Evolutionary conservation across 2,113 vertebrate genomes (phyloP).

Genomic region (Nanorana parkeri): DNA sequence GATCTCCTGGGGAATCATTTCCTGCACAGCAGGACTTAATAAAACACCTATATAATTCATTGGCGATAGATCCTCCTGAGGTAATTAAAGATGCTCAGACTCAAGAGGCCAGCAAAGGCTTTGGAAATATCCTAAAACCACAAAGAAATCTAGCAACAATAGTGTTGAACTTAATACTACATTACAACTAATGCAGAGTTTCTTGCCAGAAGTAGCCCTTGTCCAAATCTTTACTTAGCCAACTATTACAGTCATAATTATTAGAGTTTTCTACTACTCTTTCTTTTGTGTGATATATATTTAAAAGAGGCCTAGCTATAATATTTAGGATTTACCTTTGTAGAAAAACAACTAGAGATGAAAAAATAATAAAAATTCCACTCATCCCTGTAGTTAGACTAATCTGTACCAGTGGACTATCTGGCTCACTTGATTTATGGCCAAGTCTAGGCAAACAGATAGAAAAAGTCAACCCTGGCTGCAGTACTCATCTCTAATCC

Average conservation of each 20-base stretch:
- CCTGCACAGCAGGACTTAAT: conserved; percentile 27
- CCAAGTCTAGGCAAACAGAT: too few species aligned
- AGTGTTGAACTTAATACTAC: conserved; percentile 24
- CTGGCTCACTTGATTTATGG: too few species aligned
- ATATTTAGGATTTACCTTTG: too few species aligned
- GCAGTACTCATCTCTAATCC: too few species aligned
- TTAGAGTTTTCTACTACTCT: too few species aligned
- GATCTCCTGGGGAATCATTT: neutral
- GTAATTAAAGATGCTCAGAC: conserved; percentile 42
- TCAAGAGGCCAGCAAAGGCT: conserved; percentile 23
- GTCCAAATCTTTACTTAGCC: conserved; percentile 24
- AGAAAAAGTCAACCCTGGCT: too few species aligned
- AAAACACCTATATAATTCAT: conserved; percentile 39
- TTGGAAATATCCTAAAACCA: conserved; percentile 40
- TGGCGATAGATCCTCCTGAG: conserved; percentile 8
- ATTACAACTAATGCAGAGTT: conserved; percentile 24
- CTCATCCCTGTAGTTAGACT: too few species aligned
- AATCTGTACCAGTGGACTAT: too few species aligned
- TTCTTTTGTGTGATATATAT: too few species aligned
- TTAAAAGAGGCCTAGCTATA: too few species aligned
- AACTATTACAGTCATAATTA: conserved; percentile 22
- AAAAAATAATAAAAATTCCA: too few species aligned
- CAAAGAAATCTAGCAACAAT: conserved; percentile 36
- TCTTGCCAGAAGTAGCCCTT: neutral
- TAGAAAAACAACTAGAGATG: too few species aligned